Evolutionary conservation across 2,113 vertebrate species (phyloP).

Genomic region (Hippocampus comes): DNA sequence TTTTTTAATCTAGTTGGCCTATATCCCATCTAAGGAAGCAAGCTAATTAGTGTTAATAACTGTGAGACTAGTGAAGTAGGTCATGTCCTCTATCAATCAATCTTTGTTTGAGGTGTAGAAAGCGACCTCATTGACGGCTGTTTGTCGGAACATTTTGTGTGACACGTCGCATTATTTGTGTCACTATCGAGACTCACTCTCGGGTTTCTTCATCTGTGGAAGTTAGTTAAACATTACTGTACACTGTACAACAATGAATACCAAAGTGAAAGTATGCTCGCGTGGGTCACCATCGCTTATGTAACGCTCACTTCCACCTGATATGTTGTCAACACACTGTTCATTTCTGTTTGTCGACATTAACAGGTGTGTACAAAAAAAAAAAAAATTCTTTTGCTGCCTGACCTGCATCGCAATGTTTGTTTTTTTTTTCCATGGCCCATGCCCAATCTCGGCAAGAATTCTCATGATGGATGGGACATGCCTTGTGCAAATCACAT

Average conservation of each 20-base stretch:
- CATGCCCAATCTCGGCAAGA: background rate
- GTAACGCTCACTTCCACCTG: background rate
- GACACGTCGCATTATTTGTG: background rate
- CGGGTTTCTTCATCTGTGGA: background rate
- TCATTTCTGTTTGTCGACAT: no score
- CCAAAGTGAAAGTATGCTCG: background rate
- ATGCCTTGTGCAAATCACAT: no score
- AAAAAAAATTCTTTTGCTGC: background rate
- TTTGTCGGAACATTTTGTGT: background rate
- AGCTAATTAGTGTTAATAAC: background rate
- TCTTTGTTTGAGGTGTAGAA: background rate
- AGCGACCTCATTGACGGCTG: background rate
- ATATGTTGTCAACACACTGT: no score
- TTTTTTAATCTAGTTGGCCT: no score
- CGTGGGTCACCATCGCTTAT: background rate
- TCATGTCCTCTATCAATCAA: background rate
- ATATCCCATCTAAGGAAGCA: background rate
- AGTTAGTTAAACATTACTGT: background rate
- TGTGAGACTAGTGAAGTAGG: background rate
- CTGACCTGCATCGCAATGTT: background rate
- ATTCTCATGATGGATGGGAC: background rate
- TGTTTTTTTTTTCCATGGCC: background rate
- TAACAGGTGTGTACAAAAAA: background rate
- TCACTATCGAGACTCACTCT: background rate
- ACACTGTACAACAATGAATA: background rate